A percentile compares a stretch with the other conserved stretches of the same genome.
Conservation (phyloP, 2,888 invertebrate genomes). For the Harpagoxenus sublaevis region DNA sequence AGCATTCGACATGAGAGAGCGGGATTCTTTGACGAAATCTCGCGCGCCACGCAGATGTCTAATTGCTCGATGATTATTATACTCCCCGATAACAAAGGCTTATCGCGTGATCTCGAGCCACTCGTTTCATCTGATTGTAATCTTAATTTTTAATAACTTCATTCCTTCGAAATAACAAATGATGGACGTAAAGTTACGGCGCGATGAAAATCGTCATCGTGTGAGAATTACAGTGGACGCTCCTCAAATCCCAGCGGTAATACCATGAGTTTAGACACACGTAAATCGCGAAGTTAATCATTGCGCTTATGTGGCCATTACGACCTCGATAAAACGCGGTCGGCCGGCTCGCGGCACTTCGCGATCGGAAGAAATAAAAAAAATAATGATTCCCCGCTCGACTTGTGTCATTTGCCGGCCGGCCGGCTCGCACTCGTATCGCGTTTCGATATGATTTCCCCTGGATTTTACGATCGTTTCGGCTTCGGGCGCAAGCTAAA, state of each 20-base stretch:
- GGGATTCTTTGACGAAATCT: constrained; percentile 60
- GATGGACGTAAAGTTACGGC: not conserved
- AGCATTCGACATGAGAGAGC: constrained; percentile 63
- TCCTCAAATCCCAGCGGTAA: not conserved
- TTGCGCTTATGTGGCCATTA: not conserved
- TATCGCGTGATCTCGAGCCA: not conserved
- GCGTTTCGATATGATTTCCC: constrained; percentile 34
- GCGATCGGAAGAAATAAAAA: not conserved
- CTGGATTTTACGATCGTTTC: constrained; percentile 38
- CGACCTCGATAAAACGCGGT: not conserved
- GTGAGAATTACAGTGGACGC: not conserved
- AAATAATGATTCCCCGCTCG: not conserved
- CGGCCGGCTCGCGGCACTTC: not conserved
- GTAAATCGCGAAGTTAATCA: constrained; percentile 17
- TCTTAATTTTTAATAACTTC: not conserved
- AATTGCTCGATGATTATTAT: not conserved
- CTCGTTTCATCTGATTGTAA: not conserved
- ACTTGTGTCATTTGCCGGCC: constrained; percentile 13
- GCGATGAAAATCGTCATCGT: not conserved
- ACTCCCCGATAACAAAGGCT: not conserved
- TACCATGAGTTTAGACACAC: not conserved
- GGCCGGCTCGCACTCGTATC: constrained; percentile 9
- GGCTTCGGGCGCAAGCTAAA: not conserved
- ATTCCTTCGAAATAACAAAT: not conserved
- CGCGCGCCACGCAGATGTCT: constrained; percentile 55